phyloP scores from a whole-genome alignment of 2,797 vertebrate species.

The Oreortyx pictus region DNA sequence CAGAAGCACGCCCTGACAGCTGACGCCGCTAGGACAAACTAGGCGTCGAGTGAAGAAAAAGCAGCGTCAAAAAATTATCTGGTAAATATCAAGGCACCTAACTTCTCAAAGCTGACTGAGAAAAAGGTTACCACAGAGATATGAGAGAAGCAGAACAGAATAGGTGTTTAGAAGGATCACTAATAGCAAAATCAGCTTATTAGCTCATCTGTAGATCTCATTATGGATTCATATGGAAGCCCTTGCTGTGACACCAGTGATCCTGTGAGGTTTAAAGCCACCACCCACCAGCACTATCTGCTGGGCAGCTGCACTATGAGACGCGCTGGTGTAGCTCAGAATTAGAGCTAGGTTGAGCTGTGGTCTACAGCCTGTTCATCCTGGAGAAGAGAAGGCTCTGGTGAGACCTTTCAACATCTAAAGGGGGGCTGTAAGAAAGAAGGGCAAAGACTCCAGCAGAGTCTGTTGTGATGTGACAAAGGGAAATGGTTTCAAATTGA shows the following conservation, averaged over 20 bases:
- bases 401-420: too few species aligned
- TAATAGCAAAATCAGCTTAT: not conserved
- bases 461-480: too few species aligned
- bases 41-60: not conserved
- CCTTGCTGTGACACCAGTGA: accelerated
- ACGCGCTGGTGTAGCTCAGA: not conserved
- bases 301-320: not conserved
- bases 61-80: not conserved
- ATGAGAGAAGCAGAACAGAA: not conserved
- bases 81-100: not conserved
- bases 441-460: too few species aligned
- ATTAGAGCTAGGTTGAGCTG: not conserved
- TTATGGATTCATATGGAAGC: accelerated
- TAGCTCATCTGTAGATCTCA: not conserved
- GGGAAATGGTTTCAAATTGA: too few species aligned
- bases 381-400: too few species aligned
- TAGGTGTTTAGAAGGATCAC: not conserved
- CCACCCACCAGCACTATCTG: not conserved
- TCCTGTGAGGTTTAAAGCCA: not conserved
- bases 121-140: not conserved
- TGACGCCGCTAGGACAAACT: not conserved
- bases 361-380: too few species aligned
- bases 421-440: too few species aligned
- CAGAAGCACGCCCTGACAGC: not conserved
- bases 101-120: not conserved